These are phyloP conservation scores for Muraenolepis orangiensis DNA, from an alignment of 2,797 vertebrate genomes.

Conservation along the genomic window DNA sequence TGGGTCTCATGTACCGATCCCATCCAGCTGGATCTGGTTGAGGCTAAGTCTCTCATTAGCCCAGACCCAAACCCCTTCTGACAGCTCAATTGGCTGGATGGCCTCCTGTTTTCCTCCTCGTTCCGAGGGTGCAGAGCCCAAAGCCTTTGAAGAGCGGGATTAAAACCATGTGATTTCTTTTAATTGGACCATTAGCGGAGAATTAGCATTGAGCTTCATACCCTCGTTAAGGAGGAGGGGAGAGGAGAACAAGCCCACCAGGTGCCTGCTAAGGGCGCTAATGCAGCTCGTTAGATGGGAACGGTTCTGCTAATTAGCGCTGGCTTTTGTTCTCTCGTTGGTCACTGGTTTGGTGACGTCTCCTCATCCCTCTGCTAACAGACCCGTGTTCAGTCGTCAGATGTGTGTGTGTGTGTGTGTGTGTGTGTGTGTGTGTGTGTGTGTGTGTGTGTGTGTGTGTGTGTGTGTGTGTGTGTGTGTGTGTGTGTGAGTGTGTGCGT, in stretches of 20 bases:
- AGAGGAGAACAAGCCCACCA: constrained; percentile 48
- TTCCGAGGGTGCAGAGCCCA: constrained; percentile 62
- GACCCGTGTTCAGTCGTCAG: background rate
- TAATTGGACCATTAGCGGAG: constrained; percentile 78
- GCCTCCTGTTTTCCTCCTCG: constrained; percentile 74
- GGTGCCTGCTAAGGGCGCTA: constrained; percentile 61
- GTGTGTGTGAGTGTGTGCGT: background rate
- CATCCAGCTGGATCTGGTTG: constrained; percentile 74
- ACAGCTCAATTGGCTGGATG: constrained; percentile 75
- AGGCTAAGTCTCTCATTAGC: constrained; percentile 75
- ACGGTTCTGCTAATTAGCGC: constrained; percentile 60
- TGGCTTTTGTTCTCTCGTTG: constrained; percentile 58
- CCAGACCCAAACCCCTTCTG: constrained; percentile 70
- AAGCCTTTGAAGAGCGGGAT: constrained; percentile 76
- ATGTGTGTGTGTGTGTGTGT: too few relatives aligned
- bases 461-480: background rate
- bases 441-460: background rate
- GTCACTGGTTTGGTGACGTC: constrained; percentile 51
- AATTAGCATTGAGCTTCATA: constrained; percentile 74
- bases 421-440: too few relatives aligned
- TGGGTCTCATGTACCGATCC: constrained; percentile 64
- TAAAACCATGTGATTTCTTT: constrained; percentile 79
- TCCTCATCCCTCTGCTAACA: background rate
- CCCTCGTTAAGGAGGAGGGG: constrained; percentile 65
- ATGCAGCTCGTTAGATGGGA: constrained; percentile 60